Conservation (phyloP, 2,797 vertebrate genomes). For the Leptatherina wallacei region DNA sequence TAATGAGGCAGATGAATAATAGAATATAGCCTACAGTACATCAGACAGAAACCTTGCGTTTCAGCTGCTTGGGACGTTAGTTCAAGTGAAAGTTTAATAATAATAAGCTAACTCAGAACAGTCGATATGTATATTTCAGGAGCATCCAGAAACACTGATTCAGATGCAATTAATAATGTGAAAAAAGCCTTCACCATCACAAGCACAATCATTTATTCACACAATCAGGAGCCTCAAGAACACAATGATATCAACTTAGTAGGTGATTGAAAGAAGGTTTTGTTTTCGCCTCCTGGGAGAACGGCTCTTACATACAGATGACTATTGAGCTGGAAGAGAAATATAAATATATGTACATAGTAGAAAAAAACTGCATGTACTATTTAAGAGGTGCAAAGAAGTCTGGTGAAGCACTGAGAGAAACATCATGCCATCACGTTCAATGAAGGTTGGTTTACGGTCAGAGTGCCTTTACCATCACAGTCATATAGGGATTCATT, state of each 20-base stretch:
- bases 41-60: conserved; percentile 72
- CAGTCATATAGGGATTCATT: neutral
- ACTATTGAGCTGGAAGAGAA: conserved; percentile 44
- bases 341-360: conserved; percentile 52
- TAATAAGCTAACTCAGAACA: conserved; percentile 60
- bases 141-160: conserved; percentile 51
- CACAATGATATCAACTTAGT: conserved; percentile 48
- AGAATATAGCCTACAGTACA: conserved; percentile 74
- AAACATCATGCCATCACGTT: conserved; percentile 13
- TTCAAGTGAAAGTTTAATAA: conserved; percentile 74
- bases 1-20: conserved; percentile 79
- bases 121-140: conserved; percentile 55
- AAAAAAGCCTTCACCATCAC: conserved; percentile 47
- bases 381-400: conserved; percentile 41
- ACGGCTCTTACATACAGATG: conserved; percentile 37
- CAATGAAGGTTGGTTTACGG: conserved; percentile 15
- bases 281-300: conserved; percentile 44
- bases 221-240: conserved; percentile 34
- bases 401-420: conserved; percentile 14
- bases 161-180: conserved; percentile 69
- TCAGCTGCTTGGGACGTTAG: conserved; percentile 67
- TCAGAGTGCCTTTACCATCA: neutral
- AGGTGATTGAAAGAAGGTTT: conserved; percentile 53
- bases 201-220: conserved; percentile 60
- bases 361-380: conserved; percentile 13